Conservation (phyloP, 2,113 vertebrate species). For the Panthera tigris region DNA sequence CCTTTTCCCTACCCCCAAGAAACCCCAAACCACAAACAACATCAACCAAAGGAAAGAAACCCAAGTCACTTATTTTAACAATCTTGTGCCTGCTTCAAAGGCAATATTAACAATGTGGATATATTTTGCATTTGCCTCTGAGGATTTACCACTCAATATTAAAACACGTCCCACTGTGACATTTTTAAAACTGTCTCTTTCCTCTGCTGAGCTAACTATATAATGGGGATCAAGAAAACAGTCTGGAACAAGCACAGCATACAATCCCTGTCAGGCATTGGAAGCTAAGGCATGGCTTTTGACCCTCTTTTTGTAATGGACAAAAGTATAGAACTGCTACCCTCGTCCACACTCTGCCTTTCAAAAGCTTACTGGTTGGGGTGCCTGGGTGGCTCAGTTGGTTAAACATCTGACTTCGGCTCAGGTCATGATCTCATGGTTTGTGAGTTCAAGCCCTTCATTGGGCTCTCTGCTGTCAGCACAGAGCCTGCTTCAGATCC, state of each 20-base stretch:
- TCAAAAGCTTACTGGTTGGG: constrained; percentile 71
- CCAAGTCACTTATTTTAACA: constrained; percentile 63
- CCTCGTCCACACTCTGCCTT: not conserved
- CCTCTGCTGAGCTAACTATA: constrained; percentile 81
- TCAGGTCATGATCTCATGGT: too few species aligned
- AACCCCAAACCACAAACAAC: constrained; percentile 43
- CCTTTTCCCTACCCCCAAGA: not conserved
- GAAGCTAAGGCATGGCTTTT: constrained; percentile 69
- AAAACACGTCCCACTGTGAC: constrained; percentile 79
- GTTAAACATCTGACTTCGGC: too few species aligned
- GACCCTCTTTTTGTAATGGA: constrained; percentile 67
- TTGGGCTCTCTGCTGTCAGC: too few species aligned
- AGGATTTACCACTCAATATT: constrained; percentile 78
- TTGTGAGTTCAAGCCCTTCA: too few species aligned
- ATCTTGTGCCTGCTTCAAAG: constrained; percentile 59
- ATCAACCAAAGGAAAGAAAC: constrained; percentile 65
- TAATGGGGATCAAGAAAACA: constrained; percentile 81
- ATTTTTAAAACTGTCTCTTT: constrained; percentile 81
- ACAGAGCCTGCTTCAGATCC: too few species aligned
- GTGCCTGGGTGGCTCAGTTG: too few species aligned
- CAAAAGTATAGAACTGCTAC: constrained; percentile 64
- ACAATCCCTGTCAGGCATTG: constrained; percentile 74
- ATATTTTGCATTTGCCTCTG: constrained; percentile 77
- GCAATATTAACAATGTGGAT: constrained; percentile 68
- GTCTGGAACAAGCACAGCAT: constrained; percentile 65